phyloP scores from a whole-genome alignment of 2,888 invertebrate species.

The Pachymerium ferrugineum region DNA sequence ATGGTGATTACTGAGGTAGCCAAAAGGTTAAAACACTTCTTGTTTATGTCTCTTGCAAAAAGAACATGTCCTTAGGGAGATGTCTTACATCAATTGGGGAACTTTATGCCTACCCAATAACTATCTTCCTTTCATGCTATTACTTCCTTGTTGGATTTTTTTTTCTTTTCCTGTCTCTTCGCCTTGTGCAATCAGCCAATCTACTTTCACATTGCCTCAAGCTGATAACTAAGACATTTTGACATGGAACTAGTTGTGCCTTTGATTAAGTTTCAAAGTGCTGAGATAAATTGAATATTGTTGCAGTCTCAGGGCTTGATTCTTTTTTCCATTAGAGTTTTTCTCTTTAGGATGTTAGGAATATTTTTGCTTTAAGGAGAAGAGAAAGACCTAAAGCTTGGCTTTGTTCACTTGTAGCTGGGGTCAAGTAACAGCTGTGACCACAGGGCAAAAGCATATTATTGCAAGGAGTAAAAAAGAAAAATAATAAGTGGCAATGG shows the following conservation, averaged over 20 bases:
- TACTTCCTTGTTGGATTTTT: constrained; percentile 3
- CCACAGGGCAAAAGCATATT: constrained; percentile 5
- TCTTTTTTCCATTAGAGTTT: background rate
- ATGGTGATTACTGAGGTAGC: background rate
- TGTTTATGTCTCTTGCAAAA: background rate
- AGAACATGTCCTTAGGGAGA: constrained; percentile 20
- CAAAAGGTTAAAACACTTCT: constrained; percentile 12
- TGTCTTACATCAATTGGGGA: constrained; percentile 14
- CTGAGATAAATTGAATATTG: constrained; percentile 2
- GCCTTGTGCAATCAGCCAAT: constrained; percentile 23
- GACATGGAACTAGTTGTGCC: constrained; percentile 20
- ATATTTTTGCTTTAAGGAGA: background rate
- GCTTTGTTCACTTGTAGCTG: background rate
- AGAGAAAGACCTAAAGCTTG: background rate
- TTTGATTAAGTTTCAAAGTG: constrained; percentile 24
- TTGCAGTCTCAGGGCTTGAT: background rate
- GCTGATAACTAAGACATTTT: constrained; percentile 27
- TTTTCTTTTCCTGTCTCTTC: background rate
- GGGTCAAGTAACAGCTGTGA: constrained; percentile 27
- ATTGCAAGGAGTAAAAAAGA: constrained; percentile 7
- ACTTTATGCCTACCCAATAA: constrained; percentile 16
- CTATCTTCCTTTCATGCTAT: constrained; percentile 15
- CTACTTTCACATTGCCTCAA: constrained; percentile 13
- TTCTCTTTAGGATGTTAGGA: background rate
- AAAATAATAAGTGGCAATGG: constrained; percentile 23